A percentile compares a stretch with the other conserved stretches of the same genome.
Conservation (phyloP, 2,888 invertebrate species). For the Stenodera caucasica region DNA sequence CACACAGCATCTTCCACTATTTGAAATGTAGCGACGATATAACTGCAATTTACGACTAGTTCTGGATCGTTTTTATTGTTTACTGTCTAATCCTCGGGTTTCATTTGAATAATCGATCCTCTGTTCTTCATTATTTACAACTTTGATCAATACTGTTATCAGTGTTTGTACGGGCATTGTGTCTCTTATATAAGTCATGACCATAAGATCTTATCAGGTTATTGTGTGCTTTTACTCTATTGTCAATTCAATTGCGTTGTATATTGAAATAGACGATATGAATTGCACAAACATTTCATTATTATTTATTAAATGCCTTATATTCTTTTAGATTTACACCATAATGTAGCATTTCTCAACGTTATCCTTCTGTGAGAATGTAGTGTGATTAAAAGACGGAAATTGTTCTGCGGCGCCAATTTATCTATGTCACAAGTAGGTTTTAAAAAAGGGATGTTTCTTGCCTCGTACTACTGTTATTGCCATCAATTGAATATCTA, state of each 20-base stretch:
- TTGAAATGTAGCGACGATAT: conserved; percentile 17
- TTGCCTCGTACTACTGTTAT: conserved; percentile 32
- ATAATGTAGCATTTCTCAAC: conserved; percentile 43
- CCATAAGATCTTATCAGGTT: conserved; percentile 43
- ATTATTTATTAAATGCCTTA: conserved; percentile 26
- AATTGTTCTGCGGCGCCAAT: conserved; percentile 55
- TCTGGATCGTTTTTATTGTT: conserved; percentile 45
- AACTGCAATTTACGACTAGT: conserved; percentile 47
- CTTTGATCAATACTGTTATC: conserved; percentile 49
- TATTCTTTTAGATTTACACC: conserved; percentile 33
- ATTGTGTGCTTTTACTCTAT: conserved; percentile 40
- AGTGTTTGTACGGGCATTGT: conserved; percentile 42
- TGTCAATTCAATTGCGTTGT: conserved; percentile 30
- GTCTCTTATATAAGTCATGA: conserved; percentile 46
- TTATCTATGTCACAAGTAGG: conserved; percentile 51
- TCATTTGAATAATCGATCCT: conserved; percentile 50
- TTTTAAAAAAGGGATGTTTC: conserved; percentile 44
- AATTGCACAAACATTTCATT: conserved; percentile 13
- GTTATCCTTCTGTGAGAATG: conserved; percentile 51
- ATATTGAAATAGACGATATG: conserved; percentile 27
- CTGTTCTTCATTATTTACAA: conserved; percentile 46
- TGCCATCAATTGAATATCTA: conserved; percentile 35
- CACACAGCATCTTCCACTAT: conserved; percentile 8
- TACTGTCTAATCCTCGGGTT: conserved; percentile 41
- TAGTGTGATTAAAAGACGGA: conserved; percentile 55